Conservation (phyloP, 2,797 vertebrate genomes). For the Falco cherrug region DNA sequence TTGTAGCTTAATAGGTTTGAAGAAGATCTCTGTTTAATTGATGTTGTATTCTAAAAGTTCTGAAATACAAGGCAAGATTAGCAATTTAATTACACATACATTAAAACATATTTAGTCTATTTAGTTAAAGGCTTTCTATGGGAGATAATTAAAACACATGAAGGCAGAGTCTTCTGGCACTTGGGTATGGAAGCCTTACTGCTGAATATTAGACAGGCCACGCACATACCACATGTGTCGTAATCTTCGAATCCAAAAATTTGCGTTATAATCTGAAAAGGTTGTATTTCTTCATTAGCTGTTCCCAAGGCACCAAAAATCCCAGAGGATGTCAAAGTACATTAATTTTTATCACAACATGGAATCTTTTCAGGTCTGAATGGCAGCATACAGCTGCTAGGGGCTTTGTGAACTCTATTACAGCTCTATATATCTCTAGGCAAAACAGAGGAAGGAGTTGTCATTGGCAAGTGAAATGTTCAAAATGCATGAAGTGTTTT, state of each 20-base stretch:
- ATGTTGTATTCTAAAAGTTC: slow-evolving; percentile 31
- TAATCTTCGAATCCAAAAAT: slow-evolving; percentile 20
- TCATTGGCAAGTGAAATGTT: slow-evolving; percentile 85
- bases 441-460: slow-evolving; percentile 78
- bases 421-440: slow-evolving; percentile 87
- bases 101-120: slow-evolving; percentile 17
- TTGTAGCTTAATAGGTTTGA: slow-evolving; percentile 18
- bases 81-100: slow-evolving; percentile 19
- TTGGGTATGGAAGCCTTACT: background rate
- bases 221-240: background rate
- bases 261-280: slow-evolving; percentile 75
- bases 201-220: background rate
- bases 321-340: slow-evolving; percentile 90
- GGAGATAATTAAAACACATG: slow-evolving; percentile 21
- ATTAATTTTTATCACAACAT: slow-evolving; percentile 93
- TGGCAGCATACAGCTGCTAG: slow-evolving; percentile 90
- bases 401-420: slow-evolving; percentile 85
- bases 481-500: slow-evolving; percentile 63
- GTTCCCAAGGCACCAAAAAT: slow-evolving; percentile 82
- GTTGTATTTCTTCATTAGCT: slow-evolving; percentile 91
- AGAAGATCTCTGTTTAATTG: slow-evolving; percentile 57
- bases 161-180: background rate
- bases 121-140: slow-evolving; percentile 19
- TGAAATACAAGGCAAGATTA: slow-evolving; percentile 14
- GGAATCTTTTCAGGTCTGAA: slow-evolving; percentile 91